Evolutionary conservation across 2,797 vertebrate species (phyloP), one percentile per base, ranked within the genome.

Genomic region (Sebastes taczanowskii): DNA sequence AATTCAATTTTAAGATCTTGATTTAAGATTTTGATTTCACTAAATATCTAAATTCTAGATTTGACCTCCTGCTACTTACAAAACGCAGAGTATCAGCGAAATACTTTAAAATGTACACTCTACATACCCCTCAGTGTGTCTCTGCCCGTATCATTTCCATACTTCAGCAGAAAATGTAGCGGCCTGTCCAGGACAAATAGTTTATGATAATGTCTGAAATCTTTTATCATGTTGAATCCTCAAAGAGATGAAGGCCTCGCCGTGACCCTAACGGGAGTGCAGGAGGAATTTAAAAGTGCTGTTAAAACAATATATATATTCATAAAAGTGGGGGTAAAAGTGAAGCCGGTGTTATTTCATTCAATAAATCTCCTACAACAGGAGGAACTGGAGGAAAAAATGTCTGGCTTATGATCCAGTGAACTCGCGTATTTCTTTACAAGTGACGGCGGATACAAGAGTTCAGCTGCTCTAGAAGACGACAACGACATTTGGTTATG

Each of bases 311-410:
- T 85, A 88, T 86, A 91, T 87, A 86, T 87, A 86, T 87, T 91
- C 82, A 86, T 89, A 88, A 91, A 94, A 91, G 72, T 30, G 32
- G 76, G 82, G 59, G 79, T 88, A 85, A 87, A 89, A 89, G 84
- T 88, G 78, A 90, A 90, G 83, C 86, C 71, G 49, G 80, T 83
- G 84, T 93, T 91, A 81, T 91, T 94, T 92, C 79, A 82, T 94
- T 87, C 87, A 88, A 94, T 95, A 95, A 94, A 95, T 92, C 90
- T 90, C 78, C 80, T 61, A 69, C 78, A 91, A 90, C 75, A 74
- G 78, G 86, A 83, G 78, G 66, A 91, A 84, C 71, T 71, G 74
- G 86, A 86, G 77, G 83, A 88, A 83, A 89, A 89, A 85, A 80
- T 66, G 82, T 49, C 71, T 84, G 86, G 72, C 78, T 88, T 87